Evolutionary conservation across 1,140 invertebrate genomes (phyloP).

Genomic region (Hetaerina americana): DNA sequence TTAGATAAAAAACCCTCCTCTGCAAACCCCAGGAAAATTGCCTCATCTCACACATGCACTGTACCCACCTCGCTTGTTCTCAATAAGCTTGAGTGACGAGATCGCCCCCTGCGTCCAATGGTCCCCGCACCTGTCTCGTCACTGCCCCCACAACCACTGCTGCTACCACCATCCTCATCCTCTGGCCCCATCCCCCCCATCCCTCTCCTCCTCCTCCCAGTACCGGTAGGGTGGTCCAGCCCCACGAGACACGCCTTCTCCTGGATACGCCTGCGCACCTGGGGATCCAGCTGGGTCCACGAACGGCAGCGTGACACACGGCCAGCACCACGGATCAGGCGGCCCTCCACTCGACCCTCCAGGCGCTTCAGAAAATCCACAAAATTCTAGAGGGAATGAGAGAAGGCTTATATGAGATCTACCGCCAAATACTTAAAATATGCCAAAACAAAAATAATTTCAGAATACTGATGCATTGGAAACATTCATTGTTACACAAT

Average conservation of each 20-base stretch:
- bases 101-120: neutral
- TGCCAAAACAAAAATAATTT: neutral
- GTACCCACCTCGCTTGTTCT: neutral
- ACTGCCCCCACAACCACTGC: neutral
- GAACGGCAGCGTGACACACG: slow-evolving; percentile 43
- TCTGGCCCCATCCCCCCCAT: slow-evolving; percentile 21
- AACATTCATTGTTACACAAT: too few relatives aligned
- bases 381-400: slow-evolving; percentile 25
- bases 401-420: neutral
- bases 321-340: slow-evolving; percentile 44
- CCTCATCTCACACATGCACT: too few relatives aligned
- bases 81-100: neutral
- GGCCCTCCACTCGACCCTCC: slow-evolving; percentile 41
- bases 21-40: too few relatives aligned
- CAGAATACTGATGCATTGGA: too few relatives aligned
- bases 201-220: slow-evolving; percentile 29
- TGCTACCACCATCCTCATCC: neutral
- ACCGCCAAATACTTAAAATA: neutral
- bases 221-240: slow-evolving; percentile 27
- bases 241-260: slow-evolving; percentile 41
- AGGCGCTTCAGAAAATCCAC: slow-evolving; percentile 32
- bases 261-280: slow-evolving; percentile 42
- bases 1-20: too few relatives aligned
- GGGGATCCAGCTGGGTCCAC: slow-evolving; percentile 48
- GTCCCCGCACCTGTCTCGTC: neutral